A percentile compares a stretch with the other conserved stretches of the same genome.
Conservation (phyloP, 2,797 vertebrate species). For the Melopsittacus undulatus region DNA sequence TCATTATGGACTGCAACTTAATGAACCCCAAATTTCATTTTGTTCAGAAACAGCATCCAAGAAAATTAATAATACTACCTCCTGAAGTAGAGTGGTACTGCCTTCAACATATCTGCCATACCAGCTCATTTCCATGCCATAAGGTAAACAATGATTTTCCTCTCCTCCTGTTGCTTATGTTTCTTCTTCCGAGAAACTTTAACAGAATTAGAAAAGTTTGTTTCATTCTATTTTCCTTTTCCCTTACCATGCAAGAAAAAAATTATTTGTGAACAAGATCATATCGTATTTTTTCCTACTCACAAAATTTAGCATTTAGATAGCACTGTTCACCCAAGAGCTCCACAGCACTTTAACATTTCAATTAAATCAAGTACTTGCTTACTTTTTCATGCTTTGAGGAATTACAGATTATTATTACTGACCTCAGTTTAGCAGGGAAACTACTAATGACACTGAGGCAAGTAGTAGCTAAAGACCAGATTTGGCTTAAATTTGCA, state of each 20-base stretch:
- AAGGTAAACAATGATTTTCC: not conserved
- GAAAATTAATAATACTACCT: constrained; percentile 1
- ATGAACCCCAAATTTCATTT: constrained; percentile 5
- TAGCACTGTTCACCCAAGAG: not conserved
- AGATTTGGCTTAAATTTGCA: not conserved
- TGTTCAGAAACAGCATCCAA: constrained; percentile 8
- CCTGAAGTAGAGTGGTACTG: not conserved
- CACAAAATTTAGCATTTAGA: not conserved
- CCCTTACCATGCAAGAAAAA: not conserved
- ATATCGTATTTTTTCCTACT: not conserved
- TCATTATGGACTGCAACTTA: not conserved
- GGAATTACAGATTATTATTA: not conserved
- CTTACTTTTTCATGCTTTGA: not conserved
- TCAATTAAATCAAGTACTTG: not conserved
- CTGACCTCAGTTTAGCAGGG: not conserved
- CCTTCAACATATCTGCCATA: not conserved
- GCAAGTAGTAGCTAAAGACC: not conserved
- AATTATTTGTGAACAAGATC: not conserved
- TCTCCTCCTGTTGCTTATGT: not conserved
- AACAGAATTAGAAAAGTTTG: not conserved
- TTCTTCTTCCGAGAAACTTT: not conserved
- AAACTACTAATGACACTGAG: not conserved
- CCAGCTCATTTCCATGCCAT: not conserved
- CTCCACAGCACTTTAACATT: not conserved
- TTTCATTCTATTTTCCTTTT: not conserved